Percentiles rank a stretch among this genome's conserved stretches.
phyloP scores from a whole-genome alignment of 2,797 vertebrate species.

The Channa striata region DNA sequence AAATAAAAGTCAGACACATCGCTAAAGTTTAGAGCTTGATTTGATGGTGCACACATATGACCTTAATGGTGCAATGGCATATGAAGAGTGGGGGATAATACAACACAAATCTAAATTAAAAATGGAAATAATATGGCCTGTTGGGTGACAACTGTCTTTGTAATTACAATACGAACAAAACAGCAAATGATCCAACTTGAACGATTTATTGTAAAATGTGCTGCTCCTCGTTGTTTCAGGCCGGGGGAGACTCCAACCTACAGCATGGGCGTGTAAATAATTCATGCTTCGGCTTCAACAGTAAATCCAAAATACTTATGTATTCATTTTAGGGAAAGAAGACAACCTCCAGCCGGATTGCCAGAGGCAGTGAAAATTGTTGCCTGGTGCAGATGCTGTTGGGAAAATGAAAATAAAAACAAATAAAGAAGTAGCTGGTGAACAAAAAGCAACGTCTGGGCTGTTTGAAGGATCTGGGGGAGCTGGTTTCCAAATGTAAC shows the following conservation, averaged over 20 bases:
- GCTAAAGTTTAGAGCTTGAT: slow-evolving; percentile 43
- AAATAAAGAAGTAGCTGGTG: slow-evolving; percentile 52
- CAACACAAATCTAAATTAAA: slow-evolving; percentile 42
- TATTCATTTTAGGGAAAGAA: slow-evolving; percentile 48
- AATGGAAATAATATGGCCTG: slow-evolving; percentile 41
- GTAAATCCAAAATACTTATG: slow-evolving; percentile 44
- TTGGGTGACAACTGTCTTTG: slow-evolving; percentile 31
- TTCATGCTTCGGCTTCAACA: slow-evolving; percentile 47
- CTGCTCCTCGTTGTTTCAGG: slow-evolving; percentile 28
- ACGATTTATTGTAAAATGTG: slow-evolving; percentile 36
- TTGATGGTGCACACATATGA: slow-evolving; percentile 59
- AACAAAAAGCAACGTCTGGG: slow-evolving; percentile 24
- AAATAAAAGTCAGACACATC: slow-evolving; percentile 30
- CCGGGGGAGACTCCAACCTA: slow-evolving; percentile 28
- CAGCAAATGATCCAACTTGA: slow-evolving; percentile 34
- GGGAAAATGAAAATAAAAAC: slow-evolving; percentile 39
- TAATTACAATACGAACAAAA: slow-evolving; percentile 38
- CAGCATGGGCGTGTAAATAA: slow-evolving; percentile 60
- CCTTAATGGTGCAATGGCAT: slow-evolving; percentile 33
- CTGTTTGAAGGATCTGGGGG: slow-evolving; percentile 4
- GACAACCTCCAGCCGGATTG: slow-evolving; percentile 46
- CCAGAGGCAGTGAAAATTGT: slow-evolving; percentile 59
- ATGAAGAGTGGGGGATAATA: slow-evolving; percentile 41
- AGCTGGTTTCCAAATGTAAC: slow-evolving; percentile 41
- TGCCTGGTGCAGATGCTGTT: slow-evolving; percentile 49